Base-by-base conservation (phyloP, 2,888 invertebrate species). In the Terebella lapidaria region DNA sequence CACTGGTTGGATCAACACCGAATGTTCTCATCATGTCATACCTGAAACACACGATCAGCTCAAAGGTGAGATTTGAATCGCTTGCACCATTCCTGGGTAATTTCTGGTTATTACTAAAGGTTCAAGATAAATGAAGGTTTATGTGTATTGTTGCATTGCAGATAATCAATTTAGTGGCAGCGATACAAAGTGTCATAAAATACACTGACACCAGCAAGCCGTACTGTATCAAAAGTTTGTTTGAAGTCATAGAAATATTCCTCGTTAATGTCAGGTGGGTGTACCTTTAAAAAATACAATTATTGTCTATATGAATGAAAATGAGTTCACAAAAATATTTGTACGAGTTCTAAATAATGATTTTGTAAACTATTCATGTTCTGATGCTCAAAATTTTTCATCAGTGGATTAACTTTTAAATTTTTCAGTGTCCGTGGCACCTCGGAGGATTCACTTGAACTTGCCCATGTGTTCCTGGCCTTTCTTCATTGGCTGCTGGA, bases 21-120 rank as follows among this genome's bases (percentile, higher is more conserved):
- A 95, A 95, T 81, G 87, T 90, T 77, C 83, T 95, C 67, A 90
- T 94, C 45, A 84, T 96, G 67, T 92, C 93, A 18, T 96, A 95
- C 79, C 83, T 96, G 63, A 91, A 90, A 78, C 94, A 95, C 82
- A 93, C 93, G 1, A 81, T 94, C 57, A 91, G 91, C 69, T 89
- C 92, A 3, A 92, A 94, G 81, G 86, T 86, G 76, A 65, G 61
- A 27, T 20, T 3, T 56, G n/a, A n/a, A n/a, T n/a, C n/a, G n/a
- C n/a, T n/a, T n/a, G n/a, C n/a, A n/a, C n/a, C n/a, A n/a, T n/a
- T n/a, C n/a, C n/a, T n/a, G n/a, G n/a, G n/a, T n/a, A n/a, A n/a
- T n/a, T n/a, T n/a, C n/a, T n/a, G n/a, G 42, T 35, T 35, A 15
- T 35, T 15, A 35, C n/a, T n/a, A n/a, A n/a, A n/a, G n/a, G n/a